These are phyloP conservation scores for Ennomos quercinarius DNA, from an alignment of 2,888 invertebrate species.

Conservation along the genomic window DNA sequence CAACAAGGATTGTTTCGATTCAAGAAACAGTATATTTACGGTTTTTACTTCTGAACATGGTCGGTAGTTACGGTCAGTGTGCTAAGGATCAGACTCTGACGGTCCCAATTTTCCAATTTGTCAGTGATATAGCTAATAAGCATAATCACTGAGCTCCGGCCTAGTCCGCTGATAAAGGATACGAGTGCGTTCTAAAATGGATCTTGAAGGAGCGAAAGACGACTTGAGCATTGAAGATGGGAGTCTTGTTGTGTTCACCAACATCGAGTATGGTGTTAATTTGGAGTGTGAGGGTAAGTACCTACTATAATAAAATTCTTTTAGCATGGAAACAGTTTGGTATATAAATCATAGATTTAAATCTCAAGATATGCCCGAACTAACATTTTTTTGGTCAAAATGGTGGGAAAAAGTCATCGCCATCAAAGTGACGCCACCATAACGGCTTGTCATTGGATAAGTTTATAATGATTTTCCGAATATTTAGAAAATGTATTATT, in stretches of 20 bases:
- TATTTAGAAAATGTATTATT: no score
- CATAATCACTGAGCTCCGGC: conserved; percentile 50
- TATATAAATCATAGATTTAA: no score
- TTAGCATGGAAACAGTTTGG: no score
- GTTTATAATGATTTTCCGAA: no score
- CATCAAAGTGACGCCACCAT: no score
- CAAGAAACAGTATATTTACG: neutral
- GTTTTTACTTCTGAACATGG: conserved; percentile 5
- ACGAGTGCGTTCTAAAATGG: conserved; percentile 55
- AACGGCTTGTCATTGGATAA: no score
- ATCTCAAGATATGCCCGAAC: no score
- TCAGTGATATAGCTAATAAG: conserved; percentile 46
- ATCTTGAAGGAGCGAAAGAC: conserved; percentile 66
- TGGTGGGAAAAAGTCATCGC: no score
- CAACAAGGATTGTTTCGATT: neutral
- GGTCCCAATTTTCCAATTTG: conserved; percentile 63
- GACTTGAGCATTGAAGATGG: conserved; percentile 68
- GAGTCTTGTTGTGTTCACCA: conserved; percentile 62
- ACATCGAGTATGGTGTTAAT: conserved; percentile 32
- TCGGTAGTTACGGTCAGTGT: conserved; percentile 27
- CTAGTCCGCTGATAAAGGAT: conserved; percentile 34
- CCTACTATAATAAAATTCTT: no score
- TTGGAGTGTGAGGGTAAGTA: conserved; percentile 18
- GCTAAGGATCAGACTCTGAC: conserved; percentile 39
- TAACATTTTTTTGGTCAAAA: no score